Conservation (phyloP, 1,140 invertebrate genomes). For the Ladona fulva region DNA sequence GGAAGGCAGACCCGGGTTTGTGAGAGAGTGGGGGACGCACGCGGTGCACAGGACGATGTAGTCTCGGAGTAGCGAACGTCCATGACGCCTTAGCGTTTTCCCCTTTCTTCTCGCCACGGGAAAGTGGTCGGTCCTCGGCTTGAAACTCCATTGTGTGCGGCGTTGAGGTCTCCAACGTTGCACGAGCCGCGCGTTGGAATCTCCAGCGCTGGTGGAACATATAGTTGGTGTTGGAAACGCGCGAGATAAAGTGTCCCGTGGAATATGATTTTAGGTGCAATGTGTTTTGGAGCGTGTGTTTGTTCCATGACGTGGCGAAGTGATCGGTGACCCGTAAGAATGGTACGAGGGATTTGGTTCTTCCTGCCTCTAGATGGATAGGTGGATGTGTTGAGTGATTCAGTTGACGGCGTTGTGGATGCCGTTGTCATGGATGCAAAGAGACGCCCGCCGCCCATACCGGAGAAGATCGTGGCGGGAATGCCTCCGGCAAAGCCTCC, state of each 20-base stretch:
- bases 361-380: background rate
- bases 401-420: background rate
- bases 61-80: background rate
- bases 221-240: no score
- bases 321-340: background rate
- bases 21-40: background rate
- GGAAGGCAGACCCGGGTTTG: background rate
- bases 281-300: background rate
- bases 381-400: background rate
- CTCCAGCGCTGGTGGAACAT: background rate
- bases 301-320: background rate
- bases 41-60: background rate
- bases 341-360: background rate
- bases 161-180: background rate
- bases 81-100: background rate
- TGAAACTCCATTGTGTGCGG: background rate
- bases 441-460: background rate
- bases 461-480: background rate
- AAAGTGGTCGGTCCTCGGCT: background rate
- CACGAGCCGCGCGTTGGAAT: background rate
- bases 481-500: background rate
- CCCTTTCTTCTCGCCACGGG: background rate
- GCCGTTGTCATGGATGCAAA: background rate
- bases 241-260: background rate
- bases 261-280: background rate